These are phyloP conservation scores for Platysteira castanea DNA, from an alignment of 2,113 vertebrate species.

Conservation along the genomic window DNA sequence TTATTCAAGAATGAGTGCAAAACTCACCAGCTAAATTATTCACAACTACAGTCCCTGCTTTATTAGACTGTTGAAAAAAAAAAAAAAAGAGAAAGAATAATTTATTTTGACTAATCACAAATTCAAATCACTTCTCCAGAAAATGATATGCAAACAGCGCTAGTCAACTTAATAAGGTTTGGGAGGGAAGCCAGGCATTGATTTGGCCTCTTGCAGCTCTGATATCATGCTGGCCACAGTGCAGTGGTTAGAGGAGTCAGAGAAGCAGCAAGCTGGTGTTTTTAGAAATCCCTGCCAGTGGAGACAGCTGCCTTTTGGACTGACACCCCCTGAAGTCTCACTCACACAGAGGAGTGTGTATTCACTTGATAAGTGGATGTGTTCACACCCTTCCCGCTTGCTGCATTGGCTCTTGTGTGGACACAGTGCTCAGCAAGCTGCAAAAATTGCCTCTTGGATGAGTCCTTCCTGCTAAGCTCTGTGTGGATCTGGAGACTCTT, in stretches of 20 bases:
- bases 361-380: not conserved
- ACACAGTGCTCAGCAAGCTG: not conserved
- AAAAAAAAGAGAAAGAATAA: not conserved
- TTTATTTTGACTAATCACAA: slow-evolving; percentile 30
- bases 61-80: not conserved
- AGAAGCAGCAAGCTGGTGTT: not conserved
- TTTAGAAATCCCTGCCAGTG: not conserved
- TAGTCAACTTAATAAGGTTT: not conserved
- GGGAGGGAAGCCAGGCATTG: slow-evolving; percentile 4
- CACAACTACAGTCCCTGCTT: not conserved
- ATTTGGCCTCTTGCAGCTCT: not conserved
- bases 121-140: slow-evolving; percentile 6
- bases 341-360: not conserved
- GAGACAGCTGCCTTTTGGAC: not conserved
- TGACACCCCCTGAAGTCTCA: not conserved
- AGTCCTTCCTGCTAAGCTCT: not conserved
- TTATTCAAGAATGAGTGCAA: not conserved
- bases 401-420: not conserved
- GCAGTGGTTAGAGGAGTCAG: not conserved
- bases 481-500: not conserved
- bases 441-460: not conserved
- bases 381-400: not conserved
- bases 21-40: not conserved
- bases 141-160: slow-evolving; percentile 2
- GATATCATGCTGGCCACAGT: not conserved